phyloP scores from a whole-genome alignment of 1,140 invertebrate species.

The Zaprionus davidi region DNA sequence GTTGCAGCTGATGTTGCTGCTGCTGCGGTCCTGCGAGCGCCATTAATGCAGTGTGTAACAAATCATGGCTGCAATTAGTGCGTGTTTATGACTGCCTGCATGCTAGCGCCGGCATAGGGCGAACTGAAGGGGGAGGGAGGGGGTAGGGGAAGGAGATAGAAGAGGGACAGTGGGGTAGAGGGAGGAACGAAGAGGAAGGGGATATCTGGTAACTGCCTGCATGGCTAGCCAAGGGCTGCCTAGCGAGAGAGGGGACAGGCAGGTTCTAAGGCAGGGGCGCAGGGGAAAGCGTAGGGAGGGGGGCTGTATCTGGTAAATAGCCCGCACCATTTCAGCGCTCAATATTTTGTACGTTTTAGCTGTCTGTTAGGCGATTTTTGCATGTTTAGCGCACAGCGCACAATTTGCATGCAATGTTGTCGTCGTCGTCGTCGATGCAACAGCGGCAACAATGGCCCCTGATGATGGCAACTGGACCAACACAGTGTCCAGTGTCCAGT shows the following conservation, averaged over 20 bases:
- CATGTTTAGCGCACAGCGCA: conserved; percentile 51
- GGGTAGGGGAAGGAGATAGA: conserved; percentile 14
- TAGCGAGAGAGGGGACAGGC: not conserved
- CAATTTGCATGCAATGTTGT: conserved; percentile 71
- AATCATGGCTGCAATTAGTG: conserved; percentile 80
- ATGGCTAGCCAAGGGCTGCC: conserved; percentile 12
- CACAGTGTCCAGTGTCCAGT: conserved; percentile 28
- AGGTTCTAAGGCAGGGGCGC: conserved; percentile 10
- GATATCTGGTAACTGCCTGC: not conserved
- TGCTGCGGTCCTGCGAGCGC: conserved; percentile 54
- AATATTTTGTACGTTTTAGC: conserved; percentile 66
- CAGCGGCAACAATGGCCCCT: conserved; percentile 40
- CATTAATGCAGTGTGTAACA: conserved; percentile 73
- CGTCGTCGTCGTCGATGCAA: not conserved
- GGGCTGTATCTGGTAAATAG: conserved; percentile 15
- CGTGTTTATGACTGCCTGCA: conserved; percentile 74
- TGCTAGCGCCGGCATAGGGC: conserved; percentile 22
- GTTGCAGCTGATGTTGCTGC: conserved; percentile 40
- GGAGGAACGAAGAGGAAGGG: not conserved
- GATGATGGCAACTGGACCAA: conserved; percentile 32
- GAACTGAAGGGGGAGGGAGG: too few relatives aligned
- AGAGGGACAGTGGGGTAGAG: not conserved
- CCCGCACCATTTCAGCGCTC: conserved; percentile 63
- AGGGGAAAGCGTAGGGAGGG: not conserved
- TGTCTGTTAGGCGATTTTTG: conserved; percentile 52